A percentile compares a stretch with the other conserved stretches of the same genome.
Evolutionary conservation across 2,113 vertebrate genomes (phyloP).

Genomic region (Heterotilapia buettikoferi): DNA sequence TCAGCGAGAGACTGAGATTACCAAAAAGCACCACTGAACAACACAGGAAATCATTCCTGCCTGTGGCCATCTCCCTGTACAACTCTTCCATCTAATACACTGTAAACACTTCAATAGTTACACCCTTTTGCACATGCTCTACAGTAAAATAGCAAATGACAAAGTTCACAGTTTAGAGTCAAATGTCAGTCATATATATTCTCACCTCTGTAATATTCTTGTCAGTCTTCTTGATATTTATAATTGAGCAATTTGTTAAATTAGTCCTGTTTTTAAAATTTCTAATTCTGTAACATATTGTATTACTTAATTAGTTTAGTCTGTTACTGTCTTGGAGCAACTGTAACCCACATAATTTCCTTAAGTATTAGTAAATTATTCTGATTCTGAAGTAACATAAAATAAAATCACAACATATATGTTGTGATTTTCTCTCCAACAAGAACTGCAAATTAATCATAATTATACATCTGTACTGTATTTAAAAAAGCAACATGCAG

Average conservation of each 20-base stretch:
- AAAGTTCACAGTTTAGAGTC: background rate
- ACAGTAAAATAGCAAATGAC: background rate
- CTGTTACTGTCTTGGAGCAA: background rate
- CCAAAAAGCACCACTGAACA: background rate
- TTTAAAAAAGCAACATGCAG: background rate
- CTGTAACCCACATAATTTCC: background rate
- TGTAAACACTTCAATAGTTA: background rate
- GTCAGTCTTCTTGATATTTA: background rate
- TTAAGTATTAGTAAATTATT: background rate
- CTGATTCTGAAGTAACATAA: background rate
- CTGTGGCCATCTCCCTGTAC: background rate
- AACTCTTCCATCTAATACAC: background rate
- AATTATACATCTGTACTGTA: background rate
- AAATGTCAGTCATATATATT: background rate
- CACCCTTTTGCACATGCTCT: background rate
- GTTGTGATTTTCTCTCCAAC: background rate
- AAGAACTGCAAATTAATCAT: background rate
- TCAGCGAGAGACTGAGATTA: background rate
- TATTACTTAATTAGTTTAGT: background rate
- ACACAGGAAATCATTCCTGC: background rate
- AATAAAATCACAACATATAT: background rate
- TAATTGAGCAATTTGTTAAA: background rate
- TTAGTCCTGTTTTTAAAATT: background rate
- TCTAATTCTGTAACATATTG: background rate
- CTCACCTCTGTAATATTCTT: background rate